Percentiles rank a stretch among this genome's conserved stretches.
These are phyloP conservation scores for Atherix ibis DNA, from an alignment of 2,888 invertebrate genomes.

Conservation along the genomic window DNA sequence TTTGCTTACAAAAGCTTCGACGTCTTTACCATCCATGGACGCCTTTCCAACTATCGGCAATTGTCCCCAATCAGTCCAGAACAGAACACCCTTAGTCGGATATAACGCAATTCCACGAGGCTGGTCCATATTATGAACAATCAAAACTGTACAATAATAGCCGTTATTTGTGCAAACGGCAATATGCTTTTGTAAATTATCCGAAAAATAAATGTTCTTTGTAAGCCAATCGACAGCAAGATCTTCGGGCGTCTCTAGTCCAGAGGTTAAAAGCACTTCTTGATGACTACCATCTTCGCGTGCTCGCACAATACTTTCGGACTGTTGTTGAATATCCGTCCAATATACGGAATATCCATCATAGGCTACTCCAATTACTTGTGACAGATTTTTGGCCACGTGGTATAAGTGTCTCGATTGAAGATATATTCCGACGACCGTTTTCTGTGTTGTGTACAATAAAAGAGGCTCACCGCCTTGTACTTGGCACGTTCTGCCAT, in stretches of 20 bases:
- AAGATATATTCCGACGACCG: conserved; percentile 48
- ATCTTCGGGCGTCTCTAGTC: conserved; percentile 57
- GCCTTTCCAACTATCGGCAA: conserved; percentile 58
- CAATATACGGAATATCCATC: conserved; percentile 60
- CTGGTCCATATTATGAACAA: conserved; percentile 43
- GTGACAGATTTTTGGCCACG: conserved; percentile 37
- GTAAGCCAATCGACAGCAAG: conserved; percentile 64
- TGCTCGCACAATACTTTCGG: conserved; percentile 54
- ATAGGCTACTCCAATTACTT: conserved; percentile 48
- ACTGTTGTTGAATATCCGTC: conserved; percentile 54
- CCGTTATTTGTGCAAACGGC: conserved; percentile 59
- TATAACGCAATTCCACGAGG: conserved; percentile 55
- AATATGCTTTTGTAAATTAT: conserved; percentile 50
- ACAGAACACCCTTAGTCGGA: conserved; percentile 61
- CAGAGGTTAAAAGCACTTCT: conserved; percentile 45
- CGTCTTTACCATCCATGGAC: conserved; percentile 68
- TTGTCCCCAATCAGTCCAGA: conserved; percentile 81
- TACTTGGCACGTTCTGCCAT: conserved; percentile 40
- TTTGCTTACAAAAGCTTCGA: conserved; percentile 42
- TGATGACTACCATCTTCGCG: conserved; percentile 42
- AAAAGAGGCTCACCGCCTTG: conserved; percentile 46
- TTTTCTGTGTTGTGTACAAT: conserved; percentile 48
- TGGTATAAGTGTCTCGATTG: conserved; percentile 32
- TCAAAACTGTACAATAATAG: conserved; percentile 44
- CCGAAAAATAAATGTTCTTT: conserved; percentile 68